These are phyloP conservation scores for Mormyrus lacerda DNA, from an alignment of 2,113 vertebrate species.

Conservation along the genomic window DNA sequence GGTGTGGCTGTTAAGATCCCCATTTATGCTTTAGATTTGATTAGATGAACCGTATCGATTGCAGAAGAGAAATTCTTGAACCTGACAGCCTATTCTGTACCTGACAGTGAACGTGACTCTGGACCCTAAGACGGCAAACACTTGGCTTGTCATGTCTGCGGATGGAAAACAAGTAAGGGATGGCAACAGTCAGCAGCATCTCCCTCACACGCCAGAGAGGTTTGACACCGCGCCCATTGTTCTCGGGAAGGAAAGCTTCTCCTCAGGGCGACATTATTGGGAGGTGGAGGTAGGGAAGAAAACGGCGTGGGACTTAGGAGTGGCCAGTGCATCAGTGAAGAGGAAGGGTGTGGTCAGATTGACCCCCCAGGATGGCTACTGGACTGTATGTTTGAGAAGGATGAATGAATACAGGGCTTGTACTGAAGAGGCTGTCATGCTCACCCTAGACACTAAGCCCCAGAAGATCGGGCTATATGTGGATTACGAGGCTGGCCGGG, in stretches of 20 bases:
- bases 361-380: slow-evolving; percentile 56
- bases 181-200: slow-evolving; percentile 41
- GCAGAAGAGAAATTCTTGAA: background rate
- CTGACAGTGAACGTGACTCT: slow-evolving; percentile 45
- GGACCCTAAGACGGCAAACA: slow-evolving; percentile 47
- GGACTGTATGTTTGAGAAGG: slow-evolving; percentile 58
- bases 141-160: slow-evolving; percentile 47
- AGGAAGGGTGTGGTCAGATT: slow-evolving; percentile 59
- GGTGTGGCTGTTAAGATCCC: background rate
- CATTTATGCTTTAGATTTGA: background rate
- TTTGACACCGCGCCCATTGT: slow-evolving; percentile 59
- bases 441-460: slow-evolving; percentile 27
- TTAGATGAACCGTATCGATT: background rate
- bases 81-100: background rate
- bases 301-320: slow-evolving; percentile 66
- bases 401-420: slow-evolving; percentile 54
- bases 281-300: slow-evolving; percentile 47
- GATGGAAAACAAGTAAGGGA: slow-evolving; percentile 48
- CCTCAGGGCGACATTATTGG: slow-evolving; percentile 59
- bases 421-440: slow-evolving; percentile 38
- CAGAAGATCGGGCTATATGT: slow-evolving; percentile 45
- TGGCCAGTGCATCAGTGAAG: slow-evolving; percentile 56
- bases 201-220: slow-evolving; percentile 48
- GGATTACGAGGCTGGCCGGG: slow-evolving; percentile 44
- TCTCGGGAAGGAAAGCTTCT: slow-evolving; percentile 48